Percentiles rank a stretch among this genome's conserved stretches.
These are phyloP conservation scores for Conus ventricosus DNA, from an alignment of 1,140 invertebrate species.

Conservation along the genomic window DNA sequence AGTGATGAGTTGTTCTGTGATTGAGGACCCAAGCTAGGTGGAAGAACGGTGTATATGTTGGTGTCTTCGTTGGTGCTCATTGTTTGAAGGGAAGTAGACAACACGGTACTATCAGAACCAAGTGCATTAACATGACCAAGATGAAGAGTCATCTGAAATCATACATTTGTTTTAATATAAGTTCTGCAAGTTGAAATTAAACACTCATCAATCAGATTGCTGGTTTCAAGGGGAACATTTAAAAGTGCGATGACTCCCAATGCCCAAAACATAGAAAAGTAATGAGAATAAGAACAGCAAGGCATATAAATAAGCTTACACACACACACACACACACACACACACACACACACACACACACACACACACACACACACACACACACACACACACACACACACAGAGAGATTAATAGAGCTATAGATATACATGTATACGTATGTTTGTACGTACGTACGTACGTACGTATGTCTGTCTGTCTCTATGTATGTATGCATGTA, in stretches of 20 bases:
- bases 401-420: neutral
- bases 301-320: neutral
- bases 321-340: neutral
- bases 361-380: slow-evolving; percentile 6
- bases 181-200: too few relatives aligned
- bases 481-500: too few relatives aligned
- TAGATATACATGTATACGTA: neutral
- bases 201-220: too few relatives aligned
- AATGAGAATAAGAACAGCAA: too few relatives aligned
- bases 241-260: too few relatives aligned
- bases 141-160: too few relatives aligned
- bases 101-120: neutral
- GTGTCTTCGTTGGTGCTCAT: neutral
- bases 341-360: neutral
- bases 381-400: neutral
- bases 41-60: neutral
- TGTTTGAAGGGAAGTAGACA: neutral
- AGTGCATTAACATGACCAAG: too few relatives aligned
- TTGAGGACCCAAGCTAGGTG: neutral
- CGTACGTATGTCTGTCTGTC: too few relatives aligned
- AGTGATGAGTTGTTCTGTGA: neutral
- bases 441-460: too few relatives aligned
- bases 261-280: too few relatives aligned
- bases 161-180: too few relatives aligned
- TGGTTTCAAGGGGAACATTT: too few relatives aligned